phyloP scores from a whole-genome alignment of 2,797 vertebrate genomes.

The Mustela erminea region DNA sequence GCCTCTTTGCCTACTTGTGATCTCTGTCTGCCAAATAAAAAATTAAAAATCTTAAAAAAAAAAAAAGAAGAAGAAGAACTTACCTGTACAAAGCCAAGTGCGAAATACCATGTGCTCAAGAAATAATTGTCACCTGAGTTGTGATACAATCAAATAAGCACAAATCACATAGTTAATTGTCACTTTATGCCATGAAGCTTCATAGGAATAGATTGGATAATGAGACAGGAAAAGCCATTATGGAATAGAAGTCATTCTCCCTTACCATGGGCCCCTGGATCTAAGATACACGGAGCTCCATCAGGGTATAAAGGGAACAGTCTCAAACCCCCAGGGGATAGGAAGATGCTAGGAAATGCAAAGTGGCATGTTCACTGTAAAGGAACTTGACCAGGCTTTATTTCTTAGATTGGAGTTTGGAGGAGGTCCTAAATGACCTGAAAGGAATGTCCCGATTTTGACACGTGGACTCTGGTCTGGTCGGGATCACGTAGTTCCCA shows the following conservation, averaged over 20 bases:
- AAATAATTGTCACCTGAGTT: background rate
- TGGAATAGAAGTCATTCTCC: background rate
- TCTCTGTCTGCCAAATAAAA: no score
- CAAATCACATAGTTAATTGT: background rate
- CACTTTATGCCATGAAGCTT: background rate
- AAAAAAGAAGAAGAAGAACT: background rate
- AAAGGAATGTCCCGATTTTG: background rate
- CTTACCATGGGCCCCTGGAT: background rate
- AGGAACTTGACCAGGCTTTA: background rate
- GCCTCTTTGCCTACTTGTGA: no score
- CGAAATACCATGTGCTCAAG: background rate
- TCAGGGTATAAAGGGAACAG: background rate
- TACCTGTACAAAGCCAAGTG: background rate
- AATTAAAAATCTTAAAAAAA: no score
- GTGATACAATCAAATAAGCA: background rate
- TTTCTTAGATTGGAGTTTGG: background rate
- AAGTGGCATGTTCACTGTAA: background rate
- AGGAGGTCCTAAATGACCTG: background rate
- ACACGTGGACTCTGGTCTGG: background rate
- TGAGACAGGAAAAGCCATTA: background rate
- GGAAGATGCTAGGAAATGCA: background rate
- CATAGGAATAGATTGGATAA: background rate
- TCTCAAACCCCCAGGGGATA: fast-evolving
- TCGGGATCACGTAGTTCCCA: background rate
- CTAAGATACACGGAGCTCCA: background rate